Evolutionary conservation across 2,888 invertebrate species (phyloP).

Genomic region (Drosophila aldrichi): DNA sequence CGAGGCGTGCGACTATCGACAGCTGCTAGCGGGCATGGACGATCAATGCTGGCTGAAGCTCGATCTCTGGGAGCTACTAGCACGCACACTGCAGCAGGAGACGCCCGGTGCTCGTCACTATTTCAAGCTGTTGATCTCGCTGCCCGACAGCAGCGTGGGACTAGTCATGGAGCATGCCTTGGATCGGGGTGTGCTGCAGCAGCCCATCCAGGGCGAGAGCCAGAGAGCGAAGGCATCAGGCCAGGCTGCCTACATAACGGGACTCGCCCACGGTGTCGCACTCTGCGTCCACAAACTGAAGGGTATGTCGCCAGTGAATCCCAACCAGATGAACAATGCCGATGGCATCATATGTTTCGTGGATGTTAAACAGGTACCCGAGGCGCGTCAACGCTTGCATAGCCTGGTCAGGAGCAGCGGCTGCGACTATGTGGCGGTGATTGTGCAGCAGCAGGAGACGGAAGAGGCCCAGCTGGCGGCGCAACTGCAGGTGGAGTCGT

Average conservation of each 20-base stretch:
- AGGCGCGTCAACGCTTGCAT: constrained; percentile 73
- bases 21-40: constrained; percentile 57
- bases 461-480: constrained; percentile 31
- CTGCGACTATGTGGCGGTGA: constrained; percentile 76
- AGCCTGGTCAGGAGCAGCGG: constrained; percentile 64
- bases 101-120: constrained; percentile 70
- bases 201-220: constrained; percentile 31
- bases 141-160: constrained; percentile 74
- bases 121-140: constrained; percentile 79
- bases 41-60: constrained; percentile 60
- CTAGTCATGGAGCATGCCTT: constrained; percentile 72
- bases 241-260: constrained; percentile 63
- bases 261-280: constrained; percentile 69
- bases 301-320: constrained; percentile 50
- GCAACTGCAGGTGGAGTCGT: constrained; percentile 64
- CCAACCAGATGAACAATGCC: constrained; percentile 69
- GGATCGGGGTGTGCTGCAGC: constrained; percentile 73
- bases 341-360: constrained; percentile 81
- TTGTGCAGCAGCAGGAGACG: constrained; percentile 56
- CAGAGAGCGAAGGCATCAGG: neutral
- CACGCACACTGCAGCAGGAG: constrained; percentile 29
- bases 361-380: constrained; percentile 49
- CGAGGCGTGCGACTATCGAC: constrained; percentile 75
- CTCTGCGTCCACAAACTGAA: constrained; percentile 83
- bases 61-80: constrained; percentile 75